A percentile compares a stretch with the other conserved stretches of the same genome.
These are phyloP conservation scores for Andrena hattorfiana DNA, from an alignment of 2,888 invertebrate genomes.

Conservation along the genomic window DNA sequence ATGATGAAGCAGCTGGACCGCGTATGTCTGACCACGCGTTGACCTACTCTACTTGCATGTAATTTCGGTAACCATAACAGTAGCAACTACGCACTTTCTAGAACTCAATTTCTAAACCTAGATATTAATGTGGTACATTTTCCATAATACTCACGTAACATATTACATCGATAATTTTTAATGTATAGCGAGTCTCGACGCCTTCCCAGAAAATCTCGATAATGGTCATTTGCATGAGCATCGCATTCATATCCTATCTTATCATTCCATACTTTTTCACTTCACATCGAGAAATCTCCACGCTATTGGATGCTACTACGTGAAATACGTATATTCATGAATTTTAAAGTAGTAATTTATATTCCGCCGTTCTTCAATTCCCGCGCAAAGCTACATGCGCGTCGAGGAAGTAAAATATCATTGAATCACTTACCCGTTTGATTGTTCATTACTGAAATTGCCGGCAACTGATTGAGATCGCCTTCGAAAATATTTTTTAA, in stretches of 20 bases:
- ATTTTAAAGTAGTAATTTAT: constrained; percentile 32
- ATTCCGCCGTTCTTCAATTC: constrained; percentile 30
- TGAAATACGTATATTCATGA: constrained; percentile 34
- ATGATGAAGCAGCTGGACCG: background rate
- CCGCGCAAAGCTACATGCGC: constrained; percentile 1
- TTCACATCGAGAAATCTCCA: constrained; percentile 23
- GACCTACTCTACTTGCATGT: background rate
- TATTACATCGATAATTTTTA: background rate
- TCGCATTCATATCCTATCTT: constrained; percentile 23
- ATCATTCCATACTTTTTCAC: constrained; percentile 16
- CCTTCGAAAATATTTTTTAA: background rate
- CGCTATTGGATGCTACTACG: background rate
- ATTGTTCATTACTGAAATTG: background rate
- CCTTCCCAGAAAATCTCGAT: background rate
- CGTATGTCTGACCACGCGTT: background rate
- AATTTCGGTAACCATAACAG: background rate
- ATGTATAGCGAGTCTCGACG: background rate
- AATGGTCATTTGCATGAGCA: constrained; percentile 19
- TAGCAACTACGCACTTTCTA: background rate
- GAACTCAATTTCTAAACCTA: background rate
- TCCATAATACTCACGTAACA: background rate
- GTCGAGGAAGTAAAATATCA: constrained; percentile 6
- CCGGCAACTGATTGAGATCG: background rate
- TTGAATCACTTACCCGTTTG: background rate
- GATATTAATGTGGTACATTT: too few species aligned